Evolutionary conservation across 2,888 invertebrate genomes (phyloP).

Genomic region (Pharmacophagus antenor): DNA sequence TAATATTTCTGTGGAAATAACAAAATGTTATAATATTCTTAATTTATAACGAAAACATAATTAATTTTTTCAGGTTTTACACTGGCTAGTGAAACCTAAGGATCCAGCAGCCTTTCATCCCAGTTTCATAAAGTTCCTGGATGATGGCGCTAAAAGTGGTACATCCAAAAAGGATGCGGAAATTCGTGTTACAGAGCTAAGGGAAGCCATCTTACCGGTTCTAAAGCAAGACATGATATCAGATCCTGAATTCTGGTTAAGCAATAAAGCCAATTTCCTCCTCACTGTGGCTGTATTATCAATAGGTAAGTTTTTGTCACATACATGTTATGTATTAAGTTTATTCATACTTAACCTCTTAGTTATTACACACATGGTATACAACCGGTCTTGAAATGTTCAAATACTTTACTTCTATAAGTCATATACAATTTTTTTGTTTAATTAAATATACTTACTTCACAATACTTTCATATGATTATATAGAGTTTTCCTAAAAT

Average conservation of each 20-base stretch:
- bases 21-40: not conserved
- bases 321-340: not conserved
- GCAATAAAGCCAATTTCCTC: conserved; percentile 83
- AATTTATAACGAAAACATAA: not conserved
- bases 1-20: not conserved
- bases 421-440: too few species aligned
- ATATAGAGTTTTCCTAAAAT: too few species aligned
- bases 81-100: conserved; percentile 92
- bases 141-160: conserved; percentile 86
- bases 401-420: too few species aligned
- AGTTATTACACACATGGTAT: too few species aligned
- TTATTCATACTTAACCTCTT: too few species aligned
- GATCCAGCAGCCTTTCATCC: conserved; percentile 92
- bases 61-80: conserved; percentile 76
- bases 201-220: conserved; percentile 82
- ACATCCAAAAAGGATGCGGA: conserved; percentile 87
- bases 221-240: conserved; percentile 78
- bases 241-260: conserved; percentile 85
- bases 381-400: too few species aligned
- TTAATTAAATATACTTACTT: too few species aligned
- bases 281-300: conserved; percentile 86
- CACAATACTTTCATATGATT: too few species aligned
- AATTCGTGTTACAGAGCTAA: conserved; percentile 84
- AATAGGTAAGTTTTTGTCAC: conserved; percentile 64
- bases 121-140: conserved; percentile 85